Conservation (phyloP, 1,140 invertebrate genomes). For the roundworm (Caenorhabditis elegans) region DNA sequence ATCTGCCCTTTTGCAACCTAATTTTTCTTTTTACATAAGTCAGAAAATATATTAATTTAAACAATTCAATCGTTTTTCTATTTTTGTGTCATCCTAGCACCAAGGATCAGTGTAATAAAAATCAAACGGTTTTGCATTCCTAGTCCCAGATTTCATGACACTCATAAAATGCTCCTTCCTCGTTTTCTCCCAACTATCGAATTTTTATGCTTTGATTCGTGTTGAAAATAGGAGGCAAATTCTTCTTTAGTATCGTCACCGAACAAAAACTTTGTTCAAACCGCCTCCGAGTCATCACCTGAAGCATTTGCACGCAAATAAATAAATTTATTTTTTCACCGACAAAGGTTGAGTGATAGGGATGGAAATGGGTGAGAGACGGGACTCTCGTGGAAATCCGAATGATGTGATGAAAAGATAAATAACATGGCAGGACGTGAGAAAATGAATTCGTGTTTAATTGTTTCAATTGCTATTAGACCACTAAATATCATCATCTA, state of each 20-base stretch:
- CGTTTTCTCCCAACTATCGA: not conserved
- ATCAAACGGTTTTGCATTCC: not conserved
- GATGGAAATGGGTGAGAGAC: not conserved
- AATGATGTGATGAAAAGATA: constrained; percentile 17
- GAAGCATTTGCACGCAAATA: not conserved
- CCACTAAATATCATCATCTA: not conserved
- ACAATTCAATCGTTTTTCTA: too few species aligned
- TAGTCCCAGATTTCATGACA: not conserved
- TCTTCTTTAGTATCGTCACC: too few species aligned
- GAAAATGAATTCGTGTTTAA: constrained; percentile 17
- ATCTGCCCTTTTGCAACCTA: too few species aligned
- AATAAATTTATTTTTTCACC: not conserved
- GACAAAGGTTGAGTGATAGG: constrained; percentile 23
- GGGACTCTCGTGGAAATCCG: not conserved
- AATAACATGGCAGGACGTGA: constrained; percentile 24
- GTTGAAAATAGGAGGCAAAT: not conserved
- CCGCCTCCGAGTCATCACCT: not conserved
- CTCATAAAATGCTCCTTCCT: not conserved
- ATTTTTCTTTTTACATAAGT: too few species aligned
- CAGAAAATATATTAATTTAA: too few species aligned
- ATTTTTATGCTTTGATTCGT: constrained; percentile 12
- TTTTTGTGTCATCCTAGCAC: too few species aligned
- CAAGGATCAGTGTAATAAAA: not conserved
- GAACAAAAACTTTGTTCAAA: not conserved
- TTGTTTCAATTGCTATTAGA: not conserved